A percentile compares a stretch with the other conserved stretches of the same genome.
These are phyloP conservation scores for Leucozona laternaria DNA, from an alignment of 2,888 invertebrate species.

Conservation along the genomic window DNA sequence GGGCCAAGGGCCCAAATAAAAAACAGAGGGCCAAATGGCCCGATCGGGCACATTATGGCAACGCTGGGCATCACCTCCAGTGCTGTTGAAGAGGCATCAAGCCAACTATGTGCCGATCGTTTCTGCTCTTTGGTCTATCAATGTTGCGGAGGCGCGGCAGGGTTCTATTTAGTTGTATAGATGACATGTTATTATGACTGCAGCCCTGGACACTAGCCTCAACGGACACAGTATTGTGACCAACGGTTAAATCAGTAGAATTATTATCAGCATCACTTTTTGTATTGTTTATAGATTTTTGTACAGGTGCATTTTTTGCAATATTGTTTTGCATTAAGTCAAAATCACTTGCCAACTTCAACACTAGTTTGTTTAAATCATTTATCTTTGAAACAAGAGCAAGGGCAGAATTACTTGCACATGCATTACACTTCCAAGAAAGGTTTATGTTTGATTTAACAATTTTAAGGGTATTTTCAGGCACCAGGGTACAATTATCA, in stretches of 20 bases:
- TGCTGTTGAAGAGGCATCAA: neutral
- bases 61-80: neutral
- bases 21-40: no score
- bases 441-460: neutral
- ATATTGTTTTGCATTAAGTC: neutral
- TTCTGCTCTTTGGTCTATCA: neutral
- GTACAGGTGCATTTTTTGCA: neutral
- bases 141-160: neutral
- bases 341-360: neutral
- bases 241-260: neutral
- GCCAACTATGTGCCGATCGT: neutral
- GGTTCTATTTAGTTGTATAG: neutral
- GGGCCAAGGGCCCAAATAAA: no score
- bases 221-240: no score
- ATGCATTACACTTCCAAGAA: neutral
- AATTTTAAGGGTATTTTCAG: neutral
- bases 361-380: neutral
- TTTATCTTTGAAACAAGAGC: no score
- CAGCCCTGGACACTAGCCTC: no score
- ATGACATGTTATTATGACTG: no score
- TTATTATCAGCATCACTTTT: neutral
- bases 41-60: no score
- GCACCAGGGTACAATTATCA: neutral
- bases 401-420: neutral
- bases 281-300: neutral